Percentiles rank a stretch among this genome's conserved stretches.
phyloP scores from a whole-genome alignment of 1,140 invertebrate species.

The Temnothorax curvispinosus region DNA sequence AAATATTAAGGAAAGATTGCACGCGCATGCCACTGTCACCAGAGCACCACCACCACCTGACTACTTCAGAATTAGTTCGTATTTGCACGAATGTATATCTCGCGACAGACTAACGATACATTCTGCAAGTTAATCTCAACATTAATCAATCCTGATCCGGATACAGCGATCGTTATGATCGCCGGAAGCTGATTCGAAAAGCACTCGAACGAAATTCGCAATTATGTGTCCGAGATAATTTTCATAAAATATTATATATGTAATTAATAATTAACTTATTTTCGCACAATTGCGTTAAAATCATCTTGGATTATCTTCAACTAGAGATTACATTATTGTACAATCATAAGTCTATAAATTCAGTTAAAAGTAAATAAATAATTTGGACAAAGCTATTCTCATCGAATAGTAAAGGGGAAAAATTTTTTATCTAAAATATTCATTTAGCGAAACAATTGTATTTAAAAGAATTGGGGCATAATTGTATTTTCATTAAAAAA shows the following conservation, averaged over 20 bases:
- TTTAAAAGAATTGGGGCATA: neutral
- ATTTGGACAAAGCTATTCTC: slow-evolving; percentile 4
- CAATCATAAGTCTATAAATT: neutral
- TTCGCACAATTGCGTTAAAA: neutral
- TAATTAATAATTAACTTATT: neutral
- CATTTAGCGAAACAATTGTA: neutral
- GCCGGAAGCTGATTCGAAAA: neutral
- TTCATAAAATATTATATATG: neutral
- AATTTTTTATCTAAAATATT: neutral
- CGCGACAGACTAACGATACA: neutral
- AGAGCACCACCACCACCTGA: slow-evolving; percentile 80
- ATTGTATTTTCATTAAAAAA: neutral
- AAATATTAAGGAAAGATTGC: slow-evolving; percentile 64
- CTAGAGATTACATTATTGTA: neutral
- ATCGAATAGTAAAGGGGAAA: neutral
- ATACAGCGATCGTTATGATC: neutral
- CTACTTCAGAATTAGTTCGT: slow-evolving; percentile 70
- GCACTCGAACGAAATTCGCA: neutral
- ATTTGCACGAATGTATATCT: slow-evolving; percentile 12
- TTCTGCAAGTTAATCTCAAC: slow-evolving; percentile 63
- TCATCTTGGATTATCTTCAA: neutral
- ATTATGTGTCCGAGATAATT: slow-evolving; percentile 4
- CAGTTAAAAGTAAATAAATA: slow-evolving; percentile 16
- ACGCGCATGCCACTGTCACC: slow-evolving; percentile 81
- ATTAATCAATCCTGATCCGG: neutral